Base-by-base conservation (phyloP, 1,140 invertebrate species). In the Leguminivora glycinivorella region DNA sequence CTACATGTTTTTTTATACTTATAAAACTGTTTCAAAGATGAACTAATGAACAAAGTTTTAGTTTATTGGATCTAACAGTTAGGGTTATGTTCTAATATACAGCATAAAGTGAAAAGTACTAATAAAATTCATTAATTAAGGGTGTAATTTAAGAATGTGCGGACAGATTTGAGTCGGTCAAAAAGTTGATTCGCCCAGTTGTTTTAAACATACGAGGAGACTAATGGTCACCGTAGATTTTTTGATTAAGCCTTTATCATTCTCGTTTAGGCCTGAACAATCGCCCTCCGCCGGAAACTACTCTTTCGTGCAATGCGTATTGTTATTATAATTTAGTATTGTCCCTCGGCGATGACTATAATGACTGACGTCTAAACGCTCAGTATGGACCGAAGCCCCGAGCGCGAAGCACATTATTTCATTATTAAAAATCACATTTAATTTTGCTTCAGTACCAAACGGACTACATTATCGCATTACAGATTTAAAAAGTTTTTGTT, bases 281-380 rank as follows among this genome's bases (percentile, higher is more conserved):
- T 31, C 80, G 58, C 25, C 31, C 25, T 10, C 31, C 75, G 75
- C 78, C 82, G 85, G 85, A 87, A 83, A 79, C 76, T 78, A 73
- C 76, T 75, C 78, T 79, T 80, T 74, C 74, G 79, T 79, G 72
- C 75, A 71, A 71, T 56, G 71, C 76, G 76, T 75, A 87, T 85
- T 87, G 83, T 85, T 81, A 84, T 87, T 84, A 71, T 83, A 80
- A 85, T 85, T 82, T 81, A 66, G 66, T 70, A 79, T 74, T 76
- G 72, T 72, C 72, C 71, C 70, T 74, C 63, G 69, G 26, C 71
- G 68, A 56, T 26, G 52, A 68, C 67, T 71, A 63, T 63, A 63
- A 63, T 63, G 26, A 63, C 26, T 63, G 58, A 63, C 58, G 58
- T 63, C 26, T 29, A 31, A 63, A 29, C 58, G 58, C 58, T 63